A percentile compares a stretch with the other conserved stretches of the same genome.
phyloP scores from a whole-genome alignment of 2,888 invertebrate genomes.

The Synanthedon myopaeformis region DNA sequence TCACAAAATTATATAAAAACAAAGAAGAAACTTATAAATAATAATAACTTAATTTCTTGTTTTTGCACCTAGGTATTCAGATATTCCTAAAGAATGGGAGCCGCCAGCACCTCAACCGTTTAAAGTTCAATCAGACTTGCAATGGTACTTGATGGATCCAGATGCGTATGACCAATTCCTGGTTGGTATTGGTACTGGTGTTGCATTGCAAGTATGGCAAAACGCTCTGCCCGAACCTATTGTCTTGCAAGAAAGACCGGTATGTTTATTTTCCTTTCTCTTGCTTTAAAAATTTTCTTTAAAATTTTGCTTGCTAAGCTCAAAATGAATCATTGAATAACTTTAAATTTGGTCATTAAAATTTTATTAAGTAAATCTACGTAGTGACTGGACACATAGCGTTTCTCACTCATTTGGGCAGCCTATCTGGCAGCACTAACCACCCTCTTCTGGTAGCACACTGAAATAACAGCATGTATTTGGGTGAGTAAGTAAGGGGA shows the following conservation, averaged over 20 bases:
- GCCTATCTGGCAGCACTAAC: too few relatives aligned
- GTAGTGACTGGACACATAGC: too few relatives aligned
- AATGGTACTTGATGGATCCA: conserved; percentile 91
- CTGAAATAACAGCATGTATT: too few relatives aligned
- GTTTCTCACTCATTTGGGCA: too few relatives aligned
- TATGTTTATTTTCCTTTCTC: conserved; percentile 33
- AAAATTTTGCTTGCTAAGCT: too few relatives aligned
- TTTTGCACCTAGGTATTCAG: conserved; percentile 73
- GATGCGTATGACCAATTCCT: conserved; percentile 97
- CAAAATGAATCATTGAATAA: too few relatives aligned
- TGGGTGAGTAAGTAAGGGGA: too few relatives aligned
- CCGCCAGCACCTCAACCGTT: conserved; percentile 90
- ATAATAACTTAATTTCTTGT: too few relatives aligned
- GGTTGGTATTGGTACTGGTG: conserved; percentile 86
- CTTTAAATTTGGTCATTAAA: too few relatives aligned
- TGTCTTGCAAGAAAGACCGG: conserved; percentile 83
- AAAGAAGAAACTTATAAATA: background rate
- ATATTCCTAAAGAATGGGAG: conserved; percentile 93
- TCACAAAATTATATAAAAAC: background rate
- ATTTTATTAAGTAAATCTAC: too few relatives aligned
- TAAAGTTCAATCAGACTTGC: conserved; percentile 91
- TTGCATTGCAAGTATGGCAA: conserved; percentile 87
- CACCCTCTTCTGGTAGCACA: too few relatives aligned
- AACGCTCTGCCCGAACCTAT: conserved; percentile 90
- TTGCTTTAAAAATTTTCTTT: background rate